A percentile compares a stretch with the other conserved stretches of the same genome.
These are phyloP conservation scores for Climacteris rufus DNA, from an alignment of 2,113 vertebrate species.

Conservation along the genomic window DNA sequence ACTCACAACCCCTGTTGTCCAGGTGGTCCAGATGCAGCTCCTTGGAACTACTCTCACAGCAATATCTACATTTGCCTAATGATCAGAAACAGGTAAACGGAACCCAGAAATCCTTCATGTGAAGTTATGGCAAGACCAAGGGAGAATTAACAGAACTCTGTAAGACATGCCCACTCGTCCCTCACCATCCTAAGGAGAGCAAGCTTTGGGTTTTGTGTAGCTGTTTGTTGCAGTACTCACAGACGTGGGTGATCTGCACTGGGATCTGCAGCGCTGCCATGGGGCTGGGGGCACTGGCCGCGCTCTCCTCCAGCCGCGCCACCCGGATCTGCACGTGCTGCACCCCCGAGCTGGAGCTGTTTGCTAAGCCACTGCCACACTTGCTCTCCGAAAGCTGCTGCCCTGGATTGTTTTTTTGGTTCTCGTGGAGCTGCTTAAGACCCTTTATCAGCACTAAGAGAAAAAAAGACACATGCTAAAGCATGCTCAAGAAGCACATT, in stretches of 20 bases:
- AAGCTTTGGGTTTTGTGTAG: not conserved
- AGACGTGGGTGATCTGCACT: slow-evolving; percentile 94
- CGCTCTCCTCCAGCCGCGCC: slow-evolving; percentile 83
- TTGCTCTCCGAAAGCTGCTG: slow-evolving; percentile 74
- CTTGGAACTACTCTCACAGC: not conserved
- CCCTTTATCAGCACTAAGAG: slow-evolving; percentile 91
- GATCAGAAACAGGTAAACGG: not conserved
- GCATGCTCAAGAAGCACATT: slow-evolving; percentile 17
- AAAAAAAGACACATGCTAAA: slow-evolving; percentile 59
- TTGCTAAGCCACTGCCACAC: slow-evolving; percentile 73
- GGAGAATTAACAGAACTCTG: not conserved
- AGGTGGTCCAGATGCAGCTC: not conserved
- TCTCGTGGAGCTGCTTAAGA: slow-evolving; percentile 90
- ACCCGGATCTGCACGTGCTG: slow-evolving; percentile 88
- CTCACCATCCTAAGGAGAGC: not conserved
- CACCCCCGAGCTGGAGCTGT: slow-evolving; percentile 72
- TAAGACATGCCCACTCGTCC: not conserved
- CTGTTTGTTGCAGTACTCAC: slow-evolving; percentile 74
- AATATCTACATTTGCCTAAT: not conserved
- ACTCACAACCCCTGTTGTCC: not conserved
- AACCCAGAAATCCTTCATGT: not conserved
- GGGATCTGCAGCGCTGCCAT: slow-evolving; percentile 93
- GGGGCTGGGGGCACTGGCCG: slow-evolving; percentile 73
- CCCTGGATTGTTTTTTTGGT: slow-evolving; percentile 75
- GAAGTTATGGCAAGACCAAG: not conserved